A percentile compares a stretch with the other conserved stretches of the same genome.
Conservation (phyloP, 2,113 vertebrate species). For the Sula dactylatra region DNA sequence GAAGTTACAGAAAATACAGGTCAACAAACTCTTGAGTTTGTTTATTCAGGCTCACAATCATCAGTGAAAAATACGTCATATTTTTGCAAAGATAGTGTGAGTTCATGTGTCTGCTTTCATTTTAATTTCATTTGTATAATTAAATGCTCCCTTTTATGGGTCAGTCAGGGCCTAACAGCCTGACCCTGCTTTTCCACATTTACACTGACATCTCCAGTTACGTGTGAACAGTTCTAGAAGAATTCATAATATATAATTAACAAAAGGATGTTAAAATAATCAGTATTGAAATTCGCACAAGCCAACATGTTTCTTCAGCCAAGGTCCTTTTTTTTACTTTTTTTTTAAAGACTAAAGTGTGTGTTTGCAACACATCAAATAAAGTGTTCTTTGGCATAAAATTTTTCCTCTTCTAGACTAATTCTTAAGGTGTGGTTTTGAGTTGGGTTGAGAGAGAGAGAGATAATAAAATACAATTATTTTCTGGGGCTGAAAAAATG, state of each 20-base stretch:
- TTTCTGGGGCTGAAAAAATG: not conserved
- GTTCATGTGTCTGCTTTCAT: not conserved
- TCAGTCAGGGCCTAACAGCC: not conserved
- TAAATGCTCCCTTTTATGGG: not conserved
- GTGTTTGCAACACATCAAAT: not conserved
- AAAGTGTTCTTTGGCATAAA: not conserved
- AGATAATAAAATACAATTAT: not conserved
- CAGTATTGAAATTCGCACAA: not conserved
- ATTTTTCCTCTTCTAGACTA: not conserved
- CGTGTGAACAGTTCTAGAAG: not conserved
- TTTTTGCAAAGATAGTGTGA: not conserved
- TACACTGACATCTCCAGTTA: not conserved
- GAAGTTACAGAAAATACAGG: not conserved
- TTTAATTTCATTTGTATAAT: not conserved
- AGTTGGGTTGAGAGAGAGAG: no score
- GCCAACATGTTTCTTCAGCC: not conserved
- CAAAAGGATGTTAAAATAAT: not conserved
- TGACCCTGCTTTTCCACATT: not conserved
- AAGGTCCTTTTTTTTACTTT: not conserved
- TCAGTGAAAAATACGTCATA: not conserved
- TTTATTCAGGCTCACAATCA: not conserved
- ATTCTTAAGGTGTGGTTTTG: not conserved
- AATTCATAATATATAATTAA: not conserved
- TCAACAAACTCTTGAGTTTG: not conserved
- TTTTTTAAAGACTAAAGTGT: not conserved